A percentile compares a stretch with the other conserved stretches of the same genome.
Conservation (phyloP, 2,888 invertebrate species). For the Octodonta nipae region DNA sequence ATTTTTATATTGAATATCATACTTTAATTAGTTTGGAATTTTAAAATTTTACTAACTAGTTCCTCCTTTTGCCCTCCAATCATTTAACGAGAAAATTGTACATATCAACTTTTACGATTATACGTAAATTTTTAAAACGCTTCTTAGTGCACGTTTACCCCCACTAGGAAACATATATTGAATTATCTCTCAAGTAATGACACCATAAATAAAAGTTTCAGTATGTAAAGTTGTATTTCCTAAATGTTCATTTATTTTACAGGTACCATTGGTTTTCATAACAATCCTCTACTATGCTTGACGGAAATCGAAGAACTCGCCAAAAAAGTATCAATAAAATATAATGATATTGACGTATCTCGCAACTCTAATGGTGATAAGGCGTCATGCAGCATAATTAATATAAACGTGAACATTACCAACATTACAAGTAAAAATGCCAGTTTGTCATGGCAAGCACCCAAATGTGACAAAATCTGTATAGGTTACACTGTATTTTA, state of each 20-base stretch:
- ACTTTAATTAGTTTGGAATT: too few species aligned
- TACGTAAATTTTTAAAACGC: too few species aligned
- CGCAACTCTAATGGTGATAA: conserved; percentile 55
- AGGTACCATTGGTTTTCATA: conserved; percentile 49
- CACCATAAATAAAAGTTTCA: too few species aligned
- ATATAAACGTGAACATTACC: conserved; percentile 28
- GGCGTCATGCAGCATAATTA: conserved; percentile 45
- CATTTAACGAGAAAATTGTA: too few species aligned
- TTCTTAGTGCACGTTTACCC: too few species aligned
- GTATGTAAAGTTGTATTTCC: too few species aligned
- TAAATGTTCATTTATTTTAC: conserved; percentile 9
- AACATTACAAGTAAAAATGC: conserved; percentile 27
- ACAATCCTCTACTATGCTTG: conserved; percentile 68
- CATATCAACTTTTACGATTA: too few species aligned
- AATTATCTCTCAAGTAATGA: too few species aligned
- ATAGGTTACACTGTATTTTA: conserved; percentile 55
- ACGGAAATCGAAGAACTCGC: conserved; percentile 49
- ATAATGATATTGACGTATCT: conserved; percentile 42
- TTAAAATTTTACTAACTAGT: too few species aligned
- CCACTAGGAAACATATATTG: too few species aligned
- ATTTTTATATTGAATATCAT: too few species aligned
- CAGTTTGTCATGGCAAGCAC: conserved; percentile 27
- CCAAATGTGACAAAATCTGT: conserved; percentile 15
- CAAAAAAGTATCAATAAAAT: conserved; percentile 34
- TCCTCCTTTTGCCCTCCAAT: too few species aligned